Conservation (phyloP, 2,113 vertebrate species). For the Tachycineta bicolor region DNA sequence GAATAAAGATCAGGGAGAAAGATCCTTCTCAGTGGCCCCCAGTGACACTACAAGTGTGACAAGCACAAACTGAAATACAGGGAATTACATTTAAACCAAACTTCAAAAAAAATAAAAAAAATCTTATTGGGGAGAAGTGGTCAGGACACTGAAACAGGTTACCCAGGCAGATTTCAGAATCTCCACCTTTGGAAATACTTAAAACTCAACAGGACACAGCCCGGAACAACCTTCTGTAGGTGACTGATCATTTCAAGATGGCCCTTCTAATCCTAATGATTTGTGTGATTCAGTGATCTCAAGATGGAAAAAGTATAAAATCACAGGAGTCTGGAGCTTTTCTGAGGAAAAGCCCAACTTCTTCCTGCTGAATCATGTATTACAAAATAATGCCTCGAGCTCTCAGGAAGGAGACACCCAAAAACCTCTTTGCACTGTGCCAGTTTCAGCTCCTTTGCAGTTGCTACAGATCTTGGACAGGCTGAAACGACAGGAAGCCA, state of each 20-base stretch:
- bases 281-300: neutral
- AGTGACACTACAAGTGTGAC: neutral
- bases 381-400: constrained; percentile 1
- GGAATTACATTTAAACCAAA: neutral
- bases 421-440: neutral
- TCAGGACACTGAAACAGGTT: neutral
- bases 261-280: neutral
- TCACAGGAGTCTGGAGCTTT: neutral
- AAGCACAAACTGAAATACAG: neutral
- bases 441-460: constrained; percentile 34
- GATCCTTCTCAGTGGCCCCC: neutral
- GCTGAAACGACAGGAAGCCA: constrained; percentile 36
- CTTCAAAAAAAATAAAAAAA: neutral
- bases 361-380: constrained; percentile 4
- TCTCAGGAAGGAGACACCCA: constrained; percentile 15
- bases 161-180: neutral
- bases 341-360: neutral
- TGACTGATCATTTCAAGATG: neutral
- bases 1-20: neutral
- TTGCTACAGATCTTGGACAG: constrained; percentile 13
- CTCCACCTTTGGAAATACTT: neutral
- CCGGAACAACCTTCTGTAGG: neutral
- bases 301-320: neutral
- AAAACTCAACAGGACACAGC: neutral
- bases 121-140: neutral